phyloP scores from a whole-genome alignment of 2,888 invertebrate genomes.

The Rhingia rostrata region DNA sequence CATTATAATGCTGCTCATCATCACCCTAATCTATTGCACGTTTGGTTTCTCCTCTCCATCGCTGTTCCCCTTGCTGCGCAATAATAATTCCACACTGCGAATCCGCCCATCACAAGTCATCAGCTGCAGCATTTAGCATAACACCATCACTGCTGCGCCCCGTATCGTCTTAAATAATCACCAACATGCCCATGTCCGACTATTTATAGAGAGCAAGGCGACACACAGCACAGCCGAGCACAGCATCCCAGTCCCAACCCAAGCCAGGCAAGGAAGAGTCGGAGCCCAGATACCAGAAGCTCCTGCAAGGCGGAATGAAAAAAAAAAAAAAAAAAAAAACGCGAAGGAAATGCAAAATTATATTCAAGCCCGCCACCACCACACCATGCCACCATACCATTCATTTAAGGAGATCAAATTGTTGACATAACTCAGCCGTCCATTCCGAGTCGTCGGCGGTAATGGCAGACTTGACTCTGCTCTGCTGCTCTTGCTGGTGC shows the following conservation, averaged over 20 bases:
- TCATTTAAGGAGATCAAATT: conserved; percentile 66
- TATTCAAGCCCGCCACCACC: conserved; percentile 33
- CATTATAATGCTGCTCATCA: conserved; percentile 52
- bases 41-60: background rate
- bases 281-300: conserved; percentile 11
- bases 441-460: conserved; percentile 17
- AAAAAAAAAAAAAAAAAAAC: conserved; percentile 20
- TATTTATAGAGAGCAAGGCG: conserved; percentile 51
- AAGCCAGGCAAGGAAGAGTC: background rate
- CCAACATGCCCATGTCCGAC: conserved; percentile 42
- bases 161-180: conserved; percentile 63
- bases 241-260: conserved; percentile 17
- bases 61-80: background rate
- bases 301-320: conserved; percentile 5
- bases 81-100: background rate
- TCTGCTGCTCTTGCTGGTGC: conserved; percentile 6
- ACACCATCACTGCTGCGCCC: conserved; percentile 52
- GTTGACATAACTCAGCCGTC: conserved; percentile 72
- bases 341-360: conserved; percentile 68
- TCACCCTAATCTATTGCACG: conserved; percentile 45
- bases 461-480: conserved; percentile 13
- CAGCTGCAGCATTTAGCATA: conserved; percentile 73
- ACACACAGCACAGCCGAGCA: conserved; percentile 3
- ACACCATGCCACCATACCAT: background rate
- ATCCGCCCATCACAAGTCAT: conserved; percentile 63